Base-by-base conservation (phyloP, 2,888 invertebrate genomes). In the Biston stratarius region DNA sequence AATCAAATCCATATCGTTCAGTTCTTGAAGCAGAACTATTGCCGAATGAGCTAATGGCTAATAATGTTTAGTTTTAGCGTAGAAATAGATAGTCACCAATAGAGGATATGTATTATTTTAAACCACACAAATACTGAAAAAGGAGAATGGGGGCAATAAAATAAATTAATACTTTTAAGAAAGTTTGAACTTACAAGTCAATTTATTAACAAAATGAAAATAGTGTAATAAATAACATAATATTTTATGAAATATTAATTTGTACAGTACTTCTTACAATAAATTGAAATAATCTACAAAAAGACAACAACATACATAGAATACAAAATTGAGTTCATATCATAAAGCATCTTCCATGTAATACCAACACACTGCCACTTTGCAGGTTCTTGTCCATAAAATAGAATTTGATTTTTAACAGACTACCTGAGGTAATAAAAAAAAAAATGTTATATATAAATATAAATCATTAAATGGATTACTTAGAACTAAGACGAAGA, bases 181-280 rank as follows among this genome's bases (percentile, higher is more conserved):
- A 83, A 81, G 76, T 86, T 85, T 85, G 81, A 86, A 85, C 83
- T 84, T 87, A 85, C 79, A 83, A 86, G 87, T 86, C 83, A 86
- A 86, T 92, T 91, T 90, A 90, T 89, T 89, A 91, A 92, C 90
- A 90, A 89, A 90, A 88, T 89, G 85, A 88, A 88, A 89, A 89
- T 91, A 89, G 79, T 88, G 88, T 89, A 93, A 93, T 92, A 93
- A 92, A 93, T 93, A 93, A 93, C 91, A 90, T 90, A 88, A 88
- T 89, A 91, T 55, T 90, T 87, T 87, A 89, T 83, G 88, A 91
- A 89, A 85, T 89, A 92, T 91, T 91, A 88, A 90, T 92, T 93
- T 94, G 93, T 94, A 94, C 93, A 94, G 90, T 91, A 87, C 86
- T 83, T 86, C 75, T 87, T 86, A 88, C 74, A 87, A 85, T 80